These are phyloP conservation scores for Coronaproctus castanopsis DNA, from an alignment of 2,888 invertebrate species.

Conservation along the genomic window DNA sequence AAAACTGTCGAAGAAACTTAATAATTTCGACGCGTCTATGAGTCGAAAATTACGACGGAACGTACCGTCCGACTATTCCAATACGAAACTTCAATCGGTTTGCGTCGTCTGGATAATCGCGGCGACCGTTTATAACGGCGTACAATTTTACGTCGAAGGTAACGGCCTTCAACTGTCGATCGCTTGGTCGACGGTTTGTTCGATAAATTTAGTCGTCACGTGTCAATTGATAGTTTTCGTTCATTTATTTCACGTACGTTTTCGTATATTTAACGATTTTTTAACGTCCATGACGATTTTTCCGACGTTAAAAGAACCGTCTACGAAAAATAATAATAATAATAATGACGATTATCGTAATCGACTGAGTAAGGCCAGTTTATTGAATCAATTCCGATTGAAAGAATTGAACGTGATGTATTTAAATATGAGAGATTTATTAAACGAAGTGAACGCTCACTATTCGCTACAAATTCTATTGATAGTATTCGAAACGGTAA, in stretches of 20 bases:
- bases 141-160: conserved; percentile 1
- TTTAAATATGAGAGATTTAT: conserved; percentile 7
- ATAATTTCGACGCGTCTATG: conserved; percentile 5
- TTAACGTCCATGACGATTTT: conserved; percentile 4
- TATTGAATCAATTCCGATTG: conserved; percentile 4
- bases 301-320: too few species aligned
- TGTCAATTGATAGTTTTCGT: conserved; percentile 6
- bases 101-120: conserved; percentile 6
- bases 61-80: background rate
- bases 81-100: background rate
- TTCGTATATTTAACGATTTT: conserved; percentile 8
- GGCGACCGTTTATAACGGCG: conserved; percentile 6
- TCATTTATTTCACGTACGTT: conserved; percentile 4
- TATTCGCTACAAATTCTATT: conserved; percentile 13
- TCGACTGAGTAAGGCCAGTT: background rate
- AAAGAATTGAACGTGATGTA: conserved; percentile 9
- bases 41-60: conserved; percentile 6
- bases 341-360: background rate
- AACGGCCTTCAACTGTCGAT: conserved; percentile 4
- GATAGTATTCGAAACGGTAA: conserved; percentile 13
- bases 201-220: conserved; percentile 8
- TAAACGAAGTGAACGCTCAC: conserved; percentile 12
- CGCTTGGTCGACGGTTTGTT: conserved; percentile 7
- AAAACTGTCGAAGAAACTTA: conserved; percentile 2
- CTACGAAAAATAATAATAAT: background rate